phyloP scores from a whole-genome alignment of 1,140 invertebrate species.

The Rhagoletis pomonella region DNA sequence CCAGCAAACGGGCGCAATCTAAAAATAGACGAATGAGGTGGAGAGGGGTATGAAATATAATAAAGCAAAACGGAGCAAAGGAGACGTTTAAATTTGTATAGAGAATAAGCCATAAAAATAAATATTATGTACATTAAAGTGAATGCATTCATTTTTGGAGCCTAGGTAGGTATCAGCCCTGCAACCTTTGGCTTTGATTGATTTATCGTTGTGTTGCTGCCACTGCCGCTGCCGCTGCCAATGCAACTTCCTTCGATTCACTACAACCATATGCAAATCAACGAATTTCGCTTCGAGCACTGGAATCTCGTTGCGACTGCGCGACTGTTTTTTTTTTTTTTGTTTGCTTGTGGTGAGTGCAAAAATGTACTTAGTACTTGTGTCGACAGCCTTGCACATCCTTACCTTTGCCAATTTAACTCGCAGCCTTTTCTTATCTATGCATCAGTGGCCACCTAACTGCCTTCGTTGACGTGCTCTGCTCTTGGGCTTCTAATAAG shows the following conservation, averaged over 20 bases:
- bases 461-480: background rate
- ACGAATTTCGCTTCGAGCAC: background rate
- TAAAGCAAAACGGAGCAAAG: too few species aligned
- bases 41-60: background rate
- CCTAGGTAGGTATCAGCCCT: background rate
- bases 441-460: background rate
- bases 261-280: conserved; percentile 30
- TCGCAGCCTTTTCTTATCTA: conserved; percentile 9
- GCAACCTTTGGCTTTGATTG: conserved; percentile 45
- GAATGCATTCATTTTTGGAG: background rate
- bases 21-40: background rate
- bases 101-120: conserved; percentile 17
- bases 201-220: conserved; percentile 8
- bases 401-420: background rate
- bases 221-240: background rate
- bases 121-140: background rate
- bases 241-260: background rate
- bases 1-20: conserved; percentile 68
- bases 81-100: conserved; percentile 5
- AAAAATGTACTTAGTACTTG: background rate
- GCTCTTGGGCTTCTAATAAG: background rate
- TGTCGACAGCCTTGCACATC: background rate
- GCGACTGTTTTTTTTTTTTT: background rate
- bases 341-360: background rate
- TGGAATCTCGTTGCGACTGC: conserved; percentile 1